Evolutionary conservation across 2,113 vertebrate species (phyloP).

Genomic region (Mirounga angustirostris): DNA sequence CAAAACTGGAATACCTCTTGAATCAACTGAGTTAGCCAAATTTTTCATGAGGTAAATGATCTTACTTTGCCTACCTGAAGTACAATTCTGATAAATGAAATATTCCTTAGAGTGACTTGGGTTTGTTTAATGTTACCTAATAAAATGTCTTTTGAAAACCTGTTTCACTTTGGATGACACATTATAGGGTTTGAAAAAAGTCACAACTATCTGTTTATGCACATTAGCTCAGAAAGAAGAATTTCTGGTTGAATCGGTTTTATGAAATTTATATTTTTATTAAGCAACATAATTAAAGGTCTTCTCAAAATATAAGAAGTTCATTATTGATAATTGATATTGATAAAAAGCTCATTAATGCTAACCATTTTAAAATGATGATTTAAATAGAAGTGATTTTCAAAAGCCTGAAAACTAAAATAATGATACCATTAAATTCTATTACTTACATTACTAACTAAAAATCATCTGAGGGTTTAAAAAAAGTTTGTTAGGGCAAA

Average conservation of each 20-base stretch:
- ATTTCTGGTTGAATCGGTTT: background rate
- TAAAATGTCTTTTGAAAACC: background rate
- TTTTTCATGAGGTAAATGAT: background rate
- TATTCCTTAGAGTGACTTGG: background rate
- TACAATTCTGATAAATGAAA: background rate
- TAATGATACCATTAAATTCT: background rate
- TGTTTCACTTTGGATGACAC: background rate
- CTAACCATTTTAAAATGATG: background rate
- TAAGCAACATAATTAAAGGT: background rate
- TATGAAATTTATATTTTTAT: constrained; percentile 10
- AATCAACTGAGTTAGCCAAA: background rate
- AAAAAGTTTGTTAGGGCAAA: background rate
- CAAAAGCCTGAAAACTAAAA: constrained; percentile 15
- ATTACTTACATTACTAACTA: background rate
- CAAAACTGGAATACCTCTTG: background rate
- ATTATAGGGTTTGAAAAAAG: background rate
- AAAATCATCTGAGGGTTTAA: background rate
- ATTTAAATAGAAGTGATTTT: constrained; percentile 17
- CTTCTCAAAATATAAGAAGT: background rate
- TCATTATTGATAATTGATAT: background rate
- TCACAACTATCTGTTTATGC: background rate
- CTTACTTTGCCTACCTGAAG: background rate
- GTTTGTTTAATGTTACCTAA: background rate
- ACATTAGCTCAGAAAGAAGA: background rate
- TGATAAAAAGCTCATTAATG: background rate